phyloP scores from a whole-genome alignment of 2,888 invertebrate genomes.

The Oligia fasciuncula region DNA sequence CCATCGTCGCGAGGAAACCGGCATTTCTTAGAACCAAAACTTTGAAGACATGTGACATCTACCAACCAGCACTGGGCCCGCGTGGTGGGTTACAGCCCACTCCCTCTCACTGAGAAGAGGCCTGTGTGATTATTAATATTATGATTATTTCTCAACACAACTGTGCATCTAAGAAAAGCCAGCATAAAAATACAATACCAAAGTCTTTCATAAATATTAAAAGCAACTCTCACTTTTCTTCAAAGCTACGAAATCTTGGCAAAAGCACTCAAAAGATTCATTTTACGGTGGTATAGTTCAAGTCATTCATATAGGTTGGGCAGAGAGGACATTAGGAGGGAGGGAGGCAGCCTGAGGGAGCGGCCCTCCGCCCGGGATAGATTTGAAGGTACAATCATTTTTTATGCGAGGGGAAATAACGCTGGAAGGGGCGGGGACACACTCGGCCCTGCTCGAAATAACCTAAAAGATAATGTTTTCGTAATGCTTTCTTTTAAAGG shows the following conservation, averaged over 20 bases:
- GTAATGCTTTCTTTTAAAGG: not conserved
- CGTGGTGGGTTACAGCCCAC: not conserved
- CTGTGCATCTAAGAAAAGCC: not conserved
- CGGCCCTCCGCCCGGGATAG: constrained; percentile 86
- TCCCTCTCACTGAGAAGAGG: not conserved
- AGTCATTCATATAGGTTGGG: constrained; percentile 82
- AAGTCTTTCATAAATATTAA: constrained; percentile 40
- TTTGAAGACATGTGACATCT: not conserved
- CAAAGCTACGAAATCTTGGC: constrained; percentile 60
- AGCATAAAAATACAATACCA: not conserved
- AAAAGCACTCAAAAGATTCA: constrained; percentile 68
- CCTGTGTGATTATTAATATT: not conserved
- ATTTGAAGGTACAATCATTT: constrained; percentile 90
- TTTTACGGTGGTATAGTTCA: constrained; percentile 71
- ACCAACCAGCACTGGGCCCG: not conserved
- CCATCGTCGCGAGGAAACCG: not conserved
- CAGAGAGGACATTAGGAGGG: constrained; percentile 70
- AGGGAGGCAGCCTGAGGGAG: constrained; percentile 75
- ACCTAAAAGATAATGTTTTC: not conserved
- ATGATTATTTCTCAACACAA: not conserved
- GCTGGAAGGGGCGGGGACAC: constrained; percentile 67
- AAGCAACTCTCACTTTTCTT: constrained; percentile 37
- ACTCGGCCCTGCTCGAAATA: constrained; percentile 57
- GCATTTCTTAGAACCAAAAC: not conserved
- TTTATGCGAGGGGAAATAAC: constrained; percentile 89